phyloP scores from a whole-genome alignment of 2,797 vertebrate genomes.

The Pelodytes ibericus region DNA sequence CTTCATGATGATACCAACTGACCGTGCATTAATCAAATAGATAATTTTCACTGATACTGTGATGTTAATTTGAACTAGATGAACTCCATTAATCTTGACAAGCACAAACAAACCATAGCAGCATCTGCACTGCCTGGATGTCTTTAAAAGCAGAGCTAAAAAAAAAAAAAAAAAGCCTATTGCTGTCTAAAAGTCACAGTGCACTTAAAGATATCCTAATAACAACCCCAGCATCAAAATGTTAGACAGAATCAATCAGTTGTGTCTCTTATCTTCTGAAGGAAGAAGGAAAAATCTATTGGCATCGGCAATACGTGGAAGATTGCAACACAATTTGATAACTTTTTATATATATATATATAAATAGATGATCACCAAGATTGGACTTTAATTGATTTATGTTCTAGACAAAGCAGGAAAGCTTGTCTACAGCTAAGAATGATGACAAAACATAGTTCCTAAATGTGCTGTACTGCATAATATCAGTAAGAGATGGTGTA shows the following conservation, averaged over 20 bases:
- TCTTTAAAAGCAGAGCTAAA: constrained; percentile 35
- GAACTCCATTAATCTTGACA: constrained; percentile 44
- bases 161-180: constrained; percentile 17
- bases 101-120: constrained; percentile 40
- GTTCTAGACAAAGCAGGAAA: constrained; percentile 52
- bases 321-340: constrained; percentile 51
- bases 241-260: constrained; percentile 54
- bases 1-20: background rate
- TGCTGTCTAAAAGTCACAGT: constrained; percentile 40
- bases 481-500: constrained; percentile 49
- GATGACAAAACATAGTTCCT: constrained; percentile 36
- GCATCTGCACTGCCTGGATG: constrained; percentile 25
- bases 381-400: constrained; percentile 56
- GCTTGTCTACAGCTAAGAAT: constrained; percentile 35
- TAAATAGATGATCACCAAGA: constrained; percentile 53
- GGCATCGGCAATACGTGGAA: constrained; percentile 27
- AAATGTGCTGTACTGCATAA: constrained; percentile 33
- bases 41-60: constrained; percentile 33
- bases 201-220: constrained; percentile 37
- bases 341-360: constrained; percentile 38
- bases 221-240: constrained; percentile 50
- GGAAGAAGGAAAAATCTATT: constrained; percentile 41
- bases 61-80: constrained; percentile 17
- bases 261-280: constrained; percentile 53
- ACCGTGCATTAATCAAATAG: constrained; percentile 19